Evolutionary conservation across 2,113 vertebrate genomes (phyloP), one percentile per base, ranked within the genome.

Genomic region (Numenius arquata): DNA sequence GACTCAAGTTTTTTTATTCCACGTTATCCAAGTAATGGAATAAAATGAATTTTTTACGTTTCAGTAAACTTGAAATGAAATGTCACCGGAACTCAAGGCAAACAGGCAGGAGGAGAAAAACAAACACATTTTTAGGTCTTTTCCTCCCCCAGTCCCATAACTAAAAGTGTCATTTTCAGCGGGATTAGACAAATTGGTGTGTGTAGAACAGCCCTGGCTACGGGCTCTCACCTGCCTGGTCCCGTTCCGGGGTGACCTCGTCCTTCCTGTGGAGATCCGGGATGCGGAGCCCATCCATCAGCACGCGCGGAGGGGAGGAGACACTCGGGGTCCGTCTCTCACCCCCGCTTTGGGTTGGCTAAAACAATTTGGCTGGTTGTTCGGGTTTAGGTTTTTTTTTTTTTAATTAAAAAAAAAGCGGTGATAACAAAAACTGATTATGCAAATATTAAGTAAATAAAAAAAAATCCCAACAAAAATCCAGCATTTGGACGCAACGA

Each of bases 191-290:
- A 38, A 48, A 41, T 1, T 0, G 0, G 17, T 15, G 41, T 4
- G 32, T 19, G 45, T 16, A 13, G 47, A 72, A 25, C 65, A 23
- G 48, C 43, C 45, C 73, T 36, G 48, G 85, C 26, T 6, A 7
- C 56, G 40, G 63, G 56, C 32, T 68, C 27, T 53, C 75, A 53
- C 66, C 15, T 71, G 32, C 56, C 65, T 75, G 65, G 38, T 88
- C 41, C 85, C 2, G 1, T 36, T 38, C 30, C 36, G 1, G 1
- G 27, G 30, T 50, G 34, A 20, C 21, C 9, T 2, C 23, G 38
- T 59, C 74, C 72, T 70, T 71, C 12, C 77, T 0, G 13, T 4
- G 0, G 11, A 1, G 1, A 4, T 17, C 36, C 3, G 17, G 47
- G 63, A 17, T 17, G 18, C 2, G 0, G 74, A 66, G 74, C 66